Evolutionary conservation across 2,888 invertebrate species (phyloP), one percentile per base, ranked within the genome.

Genomic region (Nemoura dubitans): DNA sequence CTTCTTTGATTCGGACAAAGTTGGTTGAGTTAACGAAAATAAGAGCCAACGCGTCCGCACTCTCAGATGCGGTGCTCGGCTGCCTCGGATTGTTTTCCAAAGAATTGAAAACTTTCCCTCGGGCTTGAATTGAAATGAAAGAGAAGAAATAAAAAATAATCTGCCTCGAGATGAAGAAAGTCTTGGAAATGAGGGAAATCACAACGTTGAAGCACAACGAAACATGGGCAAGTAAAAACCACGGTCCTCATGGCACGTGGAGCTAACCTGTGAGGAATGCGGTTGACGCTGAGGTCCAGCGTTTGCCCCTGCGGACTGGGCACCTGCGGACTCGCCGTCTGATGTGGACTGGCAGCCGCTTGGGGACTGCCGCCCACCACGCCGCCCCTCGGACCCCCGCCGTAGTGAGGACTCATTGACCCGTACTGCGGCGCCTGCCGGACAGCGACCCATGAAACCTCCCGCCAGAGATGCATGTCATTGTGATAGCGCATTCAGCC

Each of bases 241-340:
- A n/a, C 0, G 25, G 76, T 27, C n/a, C 26, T 3, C n/a, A 7
- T 1, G 27, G 30, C 27, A 59, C 3, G 81, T 26, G 76, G 14
- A 25, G 86, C 89, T 90, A 93, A 97, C 96, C 97, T 96, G 94
- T 96, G 96, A 91, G 95, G 95, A 92, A 97, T 94, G 92, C 96
- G 94, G 92, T 96, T 96, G 90, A 97, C 97, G 92, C 97, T 97
- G 91, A 97, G 95, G 93, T 97, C 97, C 92, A 97, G 94, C 90
- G 97, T 97, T 92, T 97, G 97, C 90, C 97, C 97, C 93, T 97
- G 97, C 88, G 97, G 97, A 93, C 97, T 97, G 90, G 97, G 97
- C 92, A 97, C 97, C 93, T 97, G 96, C 89, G 97, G 97, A 93
- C 97, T 97, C 90, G 96, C 95, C 89, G 96, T 95, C 89, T 95